These are phyloP conservation scores for Agrotis ipsilon DNA, from an alignment of 2,888 invertebrate genomes.

Conservation along the genomic window DNA sequence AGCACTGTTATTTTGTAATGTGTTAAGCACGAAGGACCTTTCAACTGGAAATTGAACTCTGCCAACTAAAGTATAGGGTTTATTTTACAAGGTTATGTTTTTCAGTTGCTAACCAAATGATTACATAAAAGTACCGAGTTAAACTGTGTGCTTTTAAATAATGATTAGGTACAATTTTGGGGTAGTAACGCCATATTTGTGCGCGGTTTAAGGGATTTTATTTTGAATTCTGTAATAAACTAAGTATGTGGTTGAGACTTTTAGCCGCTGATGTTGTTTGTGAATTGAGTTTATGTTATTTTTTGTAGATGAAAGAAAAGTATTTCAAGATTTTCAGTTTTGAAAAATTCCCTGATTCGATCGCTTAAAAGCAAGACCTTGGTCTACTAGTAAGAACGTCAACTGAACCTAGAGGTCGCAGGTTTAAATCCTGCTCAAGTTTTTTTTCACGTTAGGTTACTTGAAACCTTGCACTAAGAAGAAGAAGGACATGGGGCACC, in stretches of 20 bases:
- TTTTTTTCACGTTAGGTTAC: too few species aligned
- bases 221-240: constrained; percentile 35
- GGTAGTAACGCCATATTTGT: constrained; percentile 52
- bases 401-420: too few species aligned
- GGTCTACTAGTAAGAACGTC: too few species aligned
- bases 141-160: constrained; percentile 65
- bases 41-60: constrained; percentile 37
- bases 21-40: constrained; percentile 49
- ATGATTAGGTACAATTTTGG: constrained; percentile 63
- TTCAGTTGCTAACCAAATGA: constrained; percentile 39
- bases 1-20: constrained; percentile 63
- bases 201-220: constrained; percentile 48
- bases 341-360: too few species aligned
- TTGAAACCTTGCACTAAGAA: too few species aligned
- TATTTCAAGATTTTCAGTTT: too few species aligned
- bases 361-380: too few species aligned
- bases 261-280: constrained; percentile 9
- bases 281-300: neutral
- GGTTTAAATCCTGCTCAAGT: too few species aligned
- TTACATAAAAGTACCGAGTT: constrained; percentile 52
- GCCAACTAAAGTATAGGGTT: neutral
- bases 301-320: too few species aligned
- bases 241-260: constrained; percentile 17
- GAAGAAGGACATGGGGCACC: too few species aligned
- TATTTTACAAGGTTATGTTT: neutral